phyloP scores from a whole-genome alignment of 2,113 vertebrate genomes.

The Cavia porcellus region DNA sequence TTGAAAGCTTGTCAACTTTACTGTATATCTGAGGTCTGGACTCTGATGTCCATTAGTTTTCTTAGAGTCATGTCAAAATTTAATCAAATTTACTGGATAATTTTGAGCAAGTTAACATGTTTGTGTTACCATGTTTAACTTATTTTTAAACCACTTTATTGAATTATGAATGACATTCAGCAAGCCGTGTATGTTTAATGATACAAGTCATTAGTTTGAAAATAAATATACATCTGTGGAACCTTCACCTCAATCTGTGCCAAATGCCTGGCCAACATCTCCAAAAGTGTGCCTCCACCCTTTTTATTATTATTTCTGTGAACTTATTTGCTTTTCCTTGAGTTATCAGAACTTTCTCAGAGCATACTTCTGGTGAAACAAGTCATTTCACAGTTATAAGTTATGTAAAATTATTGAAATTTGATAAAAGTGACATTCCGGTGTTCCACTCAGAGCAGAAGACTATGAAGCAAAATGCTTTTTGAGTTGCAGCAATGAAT shows the following conservation, averaged over 20 bases:
- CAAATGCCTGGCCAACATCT: background rate
- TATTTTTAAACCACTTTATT: background rate
- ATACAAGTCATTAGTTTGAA: background rate
- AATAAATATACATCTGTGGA: background rate
- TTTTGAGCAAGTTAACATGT: slow-evolving; percentile 3
- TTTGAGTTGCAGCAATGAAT: slow-evolving; percentile 23
- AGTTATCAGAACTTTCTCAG: background rate
- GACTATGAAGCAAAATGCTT: background rate
- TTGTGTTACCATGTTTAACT: background rate
- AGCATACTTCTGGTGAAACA: background rate
- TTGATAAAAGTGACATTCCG: slow-evolving; percentile 23
- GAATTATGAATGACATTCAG: background rate
- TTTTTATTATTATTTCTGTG: background rate
- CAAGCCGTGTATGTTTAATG: background rate
- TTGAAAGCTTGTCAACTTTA: background rate
- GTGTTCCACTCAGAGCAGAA: background rate
- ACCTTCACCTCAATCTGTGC: background rate
- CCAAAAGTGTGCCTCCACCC: background rate
- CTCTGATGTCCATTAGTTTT: slow-evolving; percentile 3
- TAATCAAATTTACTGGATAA: slow-evolving; percentile 10
- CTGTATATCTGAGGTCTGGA: background rate
- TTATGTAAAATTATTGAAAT: background rate
- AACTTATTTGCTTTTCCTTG: slow-evolving; percentile 5
- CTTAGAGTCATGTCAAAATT: slow-evolving; percentile 43
- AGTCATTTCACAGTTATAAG: background rate